Percentiles rank a stretch among this genome's conserved stretches.
These are phyloP conservation scores for Acanthoscelides obtectus DNA, from an alignment of 2,888 invertebrate genomes.

Conservation along the genomic window DNA sequence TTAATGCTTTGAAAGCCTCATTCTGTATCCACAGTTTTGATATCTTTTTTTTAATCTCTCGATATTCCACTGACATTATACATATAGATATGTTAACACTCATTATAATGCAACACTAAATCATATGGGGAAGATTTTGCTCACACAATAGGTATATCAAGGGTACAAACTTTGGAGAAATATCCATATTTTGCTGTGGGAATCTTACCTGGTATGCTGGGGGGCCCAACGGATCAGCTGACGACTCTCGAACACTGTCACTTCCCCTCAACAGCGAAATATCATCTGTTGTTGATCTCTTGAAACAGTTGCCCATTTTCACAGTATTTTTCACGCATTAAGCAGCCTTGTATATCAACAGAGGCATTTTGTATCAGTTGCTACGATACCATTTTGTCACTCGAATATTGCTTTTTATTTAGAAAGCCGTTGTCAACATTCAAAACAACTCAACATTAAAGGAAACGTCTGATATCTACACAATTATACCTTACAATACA, in stretches of 20 bases:
- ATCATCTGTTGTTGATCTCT: conserved; percentile 61
- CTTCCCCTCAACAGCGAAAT: conserved; percentile 59
- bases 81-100: too few species aligned
- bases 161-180: neutral
- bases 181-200: neutral
- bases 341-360: neutral
- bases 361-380: neutral
- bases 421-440: neutral
- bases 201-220: conserved; percentile 55
- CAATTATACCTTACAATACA: neutral
- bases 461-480: neutral
- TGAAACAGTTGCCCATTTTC: conserved; percentile 68
- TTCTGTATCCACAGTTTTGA: too few species aligned
- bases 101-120: too few species aligned
- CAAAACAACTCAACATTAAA: neutral
- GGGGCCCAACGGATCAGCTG: conserved; percentile 56
- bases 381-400: neutral
- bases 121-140: too few species aligned
- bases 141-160: too few species aligned
- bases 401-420: neutral
- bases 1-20: too few species aligned
- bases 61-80: too few species aligned
- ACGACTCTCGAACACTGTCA: conserved; percentile 54
- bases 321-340: conserved; percentile 23
- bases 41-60: too few species aligned